These are phyloP conservation scores for Machimus rusticus DNA, from an alignment of 2,888 invertebrate genomes.

Conservation along the genomic window DNA sequence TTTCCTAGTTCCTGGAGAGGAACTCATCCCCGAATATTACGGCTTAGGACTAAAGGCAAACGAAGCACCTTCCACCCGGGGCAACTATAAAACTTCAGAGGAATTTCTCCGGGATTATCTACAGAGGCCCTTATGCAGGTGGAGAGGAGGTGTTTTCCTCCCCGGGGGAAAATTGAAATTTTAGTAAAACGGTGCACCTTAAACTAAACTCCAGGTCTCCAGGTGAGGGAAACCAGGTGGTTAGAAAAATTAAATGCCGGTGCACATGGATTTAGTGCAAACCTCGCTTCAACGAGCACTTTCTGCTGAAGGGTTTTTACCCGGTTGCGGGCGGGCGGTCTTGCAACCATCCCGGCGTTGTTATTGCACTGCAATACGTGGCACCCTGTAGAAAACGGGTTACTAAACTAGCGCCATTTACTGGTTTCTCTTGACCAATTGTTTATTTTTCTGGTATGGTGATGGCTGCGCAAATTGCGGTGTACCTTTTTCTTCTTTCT, in stretches of 20 bases:
- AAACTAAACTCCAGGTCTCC: conserved; percentile 5
- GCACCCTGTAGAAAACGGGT: neutral
- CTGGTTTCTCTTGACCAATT: neutral
- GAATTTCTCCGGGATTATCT: conserved; percentile 29
- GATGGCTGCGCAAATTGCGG: neutral
- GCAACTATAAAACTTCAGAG: conserved; percentile 32
- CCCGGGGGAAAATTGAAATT: conserved; percentile 19
- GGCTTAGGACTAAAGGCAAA: conserved; percentile 25
- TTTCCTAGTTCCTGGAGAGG: conserved; percentile 29
- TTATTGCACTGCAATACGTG: neutral
- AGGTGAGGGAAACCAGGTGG: conserved; percentile 20
- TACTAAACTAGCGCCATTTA: neutral
- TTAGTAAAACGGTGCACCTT: conserved; percentile 26
- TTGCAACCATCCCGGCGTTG: neutral
- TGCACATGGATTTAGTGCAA: neutral
- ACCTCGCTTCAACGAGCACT: neutral
- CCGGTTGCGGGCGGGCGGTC: neutral
- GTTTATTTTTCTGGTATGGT: neutral
- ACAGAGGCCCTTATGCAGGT: neutral
- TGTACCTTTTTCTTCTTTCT: neutral
- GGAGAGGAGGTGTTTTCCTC: conserved; percentile 1
- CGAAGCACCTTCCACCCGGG: neutral
- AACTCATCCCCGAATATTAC: conserved; percentile 25
- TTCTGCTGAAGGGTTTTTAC: neutral
- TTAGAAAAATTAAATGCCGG: conserved; percentile 26